Percentiles rank a stretch among this genome's conserved stretches.
phyloP scores from a whole-genome alignment of 2,113 vertebrate species.

The Ailuropoda melanoleuca region DNA sequence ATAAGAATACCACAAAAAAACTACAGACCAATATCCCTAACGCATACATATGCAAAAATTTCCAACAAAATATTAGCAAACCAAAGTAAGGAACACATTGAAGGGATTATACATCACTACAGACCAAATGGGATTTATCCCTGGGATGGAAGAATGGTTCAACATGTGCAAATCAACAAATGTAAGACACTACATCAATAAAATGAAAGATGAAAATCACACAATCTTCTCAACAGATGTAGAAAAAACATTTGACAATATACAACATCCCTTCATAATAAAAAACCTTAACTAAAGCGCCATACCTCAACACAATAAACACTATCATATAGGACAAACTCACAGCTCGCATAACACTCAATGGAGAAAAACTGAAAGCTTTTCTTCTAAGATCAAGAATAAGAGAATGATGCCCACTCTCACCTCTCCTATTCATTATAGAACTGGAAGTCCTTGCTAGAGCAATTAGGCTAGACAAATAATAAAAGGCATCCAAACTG shows the following conservation, averaged over 20 bases:
- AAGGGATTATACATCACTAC: background rate
- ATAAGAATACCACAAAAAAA: background rate
- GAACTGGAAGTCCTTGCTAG: background rate
- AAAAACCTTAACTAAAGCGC: background rate
- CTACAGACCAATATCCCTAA: background rate
- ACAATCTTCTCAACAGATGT: background rate
- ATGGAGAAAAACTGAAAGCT: background rate
- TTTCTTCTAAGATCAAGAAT: background rate
- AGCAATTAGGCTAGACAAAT: background rate
- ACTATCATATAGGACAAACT: background rate
- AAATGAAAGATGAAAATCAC: background rate
- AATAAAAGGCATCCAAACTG: background rate
- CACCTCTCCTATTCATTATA: background rate
- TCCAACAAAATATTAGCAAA: background rate
- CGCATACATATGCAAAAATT: background rate
- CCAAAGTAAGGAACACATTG: background rate
- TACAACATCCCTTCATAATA: background rate
- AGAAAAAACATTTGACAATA: background rate
- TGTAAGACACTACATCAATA: background rate
- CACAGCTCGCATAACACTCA: background rate
- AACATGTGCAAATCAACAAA: background rate
- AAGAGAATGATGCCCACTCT: background rate
- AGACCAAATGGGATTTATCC: background rate
- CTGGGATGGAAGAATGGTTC: background rate
- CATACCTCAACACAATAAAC: background rate